A percentile compares a stretch with the other conserved stretches of the same genome.
Evolutionary conservation across 2,113 vertebrate genomes (phyloP).

Genomic region (Steatornis caripensis): DNA sequence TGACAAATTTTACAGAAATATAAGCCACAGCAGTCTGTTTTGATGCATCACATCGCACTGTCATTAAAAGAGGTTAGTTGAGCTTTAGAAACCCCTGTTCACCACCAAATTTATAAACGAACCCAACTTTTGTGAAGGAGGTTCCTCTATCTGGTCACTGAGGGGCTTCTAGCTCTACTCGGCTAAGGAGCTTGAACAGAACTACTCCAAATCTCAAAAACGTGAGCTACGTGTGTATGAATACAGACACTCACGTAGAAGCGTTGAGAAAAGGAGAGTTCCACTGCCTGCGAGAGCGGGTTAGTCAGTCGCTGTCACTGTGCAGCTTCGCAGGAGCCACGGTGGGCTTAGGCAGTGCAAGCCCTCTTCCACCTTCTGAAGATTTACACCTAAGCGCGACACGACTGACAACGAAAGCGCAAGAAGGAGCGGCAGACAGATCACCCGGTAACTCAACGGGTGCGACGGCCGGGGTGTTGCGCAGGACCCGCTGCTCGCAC

Average conservation of each 20-base stretch:
- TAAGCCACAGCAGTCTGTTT: not conserved
- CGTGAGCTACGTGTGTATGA: accelerated
- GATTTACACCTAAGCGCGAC: accelerated
- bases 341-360: not conserved
- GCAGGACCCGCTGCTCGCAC: accelerated
- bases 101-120: not conserved
- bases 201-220: not conserved
- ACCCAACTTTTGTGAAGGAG: not conserved
- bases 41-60: accelerated
- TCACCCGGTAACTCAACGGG: not conserved
- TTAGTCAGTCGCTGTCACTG: not conserved
- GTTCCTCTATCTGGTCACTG: not conserved
- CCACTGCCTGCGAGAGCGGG: not conserved
- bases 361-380: not conserved
- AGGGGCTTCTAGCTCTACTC: not conserved
- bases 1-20: not conserved
- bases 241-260: accelerated
- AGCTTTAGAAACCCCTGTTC: not conserved
- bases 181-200: not conserved
- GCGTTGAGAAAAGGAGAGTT: accelerated
- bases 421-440: too few relatives aligned
- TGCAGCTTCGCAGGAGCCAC: not conserved
- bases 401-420: not conserved
- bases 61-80: not conserved
- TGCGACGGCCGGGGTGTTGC: accelerated